A percentile compares a stretch with the other conserved stretches of the same genome.
Conservation (phyloP, 2,888 invertebrate species). For the Fissipunctia ypsillon region DNA sequence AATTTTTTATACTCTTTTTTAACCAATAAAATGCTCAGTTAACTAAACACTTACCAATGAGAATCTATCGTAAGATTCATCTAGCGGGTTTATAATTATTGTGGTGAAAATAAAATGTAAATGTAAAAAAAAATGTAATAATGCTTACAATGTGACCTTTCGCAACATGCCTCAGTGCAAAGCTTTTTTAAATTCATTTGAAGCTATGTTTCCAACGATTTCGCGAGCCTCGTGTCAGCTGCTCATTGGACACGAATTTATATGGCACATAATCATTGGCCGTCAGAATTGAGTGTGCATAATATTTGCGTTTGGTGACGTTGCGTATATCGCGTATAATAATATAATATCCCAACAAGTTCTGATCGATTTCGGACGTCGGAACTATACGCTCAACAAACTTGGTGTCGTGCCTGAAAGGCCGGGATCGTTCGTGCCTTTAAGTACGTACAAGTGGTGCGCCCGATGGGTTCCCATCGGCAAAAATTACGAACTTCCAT, state of each 20-base stretch:
- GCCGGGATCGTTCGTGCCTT: not conserved
- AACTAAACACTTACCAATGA: not conserved
- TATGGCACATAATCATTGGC: not conserved
- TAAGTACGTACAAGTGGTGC: not conserved
- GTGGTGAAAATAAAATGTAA: no score
- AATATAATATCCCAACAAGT: not conserved
- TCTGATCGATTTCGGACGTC: not conserved
- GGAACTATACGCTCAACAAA: not conserved
- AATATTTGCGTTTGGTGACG: not conserved
- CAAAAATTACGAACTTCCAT: no score
- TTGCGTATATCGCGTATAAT: not conserved
- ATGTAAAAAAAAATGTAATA: no score
- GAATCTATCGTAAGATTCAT: not conserved
- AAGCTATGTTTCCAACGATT: not conserved
- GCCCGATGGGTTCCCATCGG: not conserved
- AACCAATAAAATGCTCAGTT: not conserved
- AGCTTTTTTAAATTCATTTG: not conserved
- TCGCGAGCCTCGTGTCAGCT: not conserved
- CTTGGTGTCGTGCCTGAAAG: not conserved
- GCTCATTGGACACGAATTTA: conserved; percentile 1
- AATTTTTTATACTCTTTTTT: conserved; percentile 4
- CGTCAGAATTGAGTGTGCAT: not conserved
- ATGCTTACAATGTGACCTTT: not conserved
- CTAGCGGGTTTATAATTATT: not conserved
- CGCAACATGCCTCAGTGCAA: not conserved